Evolutionary conservation across 2,888 invertebrate genomes (phyloP).

Genomic region (Lamellibrachia columna): DNA sequence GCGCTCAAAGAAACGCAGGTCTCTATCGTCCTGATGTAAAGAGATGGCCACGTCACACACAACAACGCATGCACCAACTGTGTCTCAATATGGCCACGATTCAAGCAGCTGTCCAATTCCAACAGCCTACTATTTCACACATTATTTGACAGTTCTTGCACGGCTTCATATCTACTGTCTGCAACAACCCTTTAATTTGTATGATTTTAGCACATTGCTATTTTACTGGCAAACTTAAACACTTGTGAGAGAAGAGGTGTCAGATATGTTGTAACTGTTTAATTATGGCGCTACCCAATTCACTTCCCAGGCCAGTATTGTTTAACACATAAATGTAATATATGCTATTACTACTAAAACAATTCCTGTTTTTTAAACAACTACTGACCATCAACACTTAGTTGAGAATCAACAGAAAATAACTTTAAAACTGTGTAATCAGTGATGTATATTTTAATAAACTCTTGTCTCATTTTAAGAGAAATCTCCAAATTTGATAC

Average conservation of each 20-base stretch:
- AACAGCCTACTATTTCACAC: background rate
- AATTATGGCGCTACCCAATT: background rate
- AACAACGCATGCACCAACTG: constrained; percentile 6
- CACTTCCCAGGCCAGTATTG: background rate
- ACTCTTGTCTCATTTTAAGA: background rate
- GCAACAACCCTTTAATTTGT: background rate
- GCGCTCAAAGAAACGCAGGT: constrained; percentile 33
- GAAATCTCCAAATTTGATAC: background rate
- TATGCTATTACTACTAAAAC: too few relatives aligned
- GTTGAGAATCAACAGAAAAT: background rate
- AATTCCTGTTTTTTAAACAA: background rate
- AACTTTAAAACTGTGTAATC: background rate
- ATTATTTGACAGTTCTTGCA: background rate
- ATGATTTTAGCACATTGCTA: background rate
- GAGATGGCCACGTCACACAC: background rate
- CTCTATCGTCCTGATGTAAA: constrained; percentile 30
- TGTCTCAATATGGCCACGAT: background rate
- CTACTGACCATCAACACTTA: background rate
- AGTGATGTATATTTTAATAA: background rate
- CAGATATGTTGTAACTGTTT: background rate
- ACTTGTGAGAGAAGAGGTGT: background rate
- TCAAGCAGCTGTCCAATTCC: background rate
- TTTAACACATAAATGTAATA: background rate
- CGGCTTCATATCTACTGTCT: background rate
- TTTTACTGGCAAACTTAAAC: background rate